Conservation (phyloP, 2,888 invertebrate species). For the Drymonia ruficornis region DNA sequence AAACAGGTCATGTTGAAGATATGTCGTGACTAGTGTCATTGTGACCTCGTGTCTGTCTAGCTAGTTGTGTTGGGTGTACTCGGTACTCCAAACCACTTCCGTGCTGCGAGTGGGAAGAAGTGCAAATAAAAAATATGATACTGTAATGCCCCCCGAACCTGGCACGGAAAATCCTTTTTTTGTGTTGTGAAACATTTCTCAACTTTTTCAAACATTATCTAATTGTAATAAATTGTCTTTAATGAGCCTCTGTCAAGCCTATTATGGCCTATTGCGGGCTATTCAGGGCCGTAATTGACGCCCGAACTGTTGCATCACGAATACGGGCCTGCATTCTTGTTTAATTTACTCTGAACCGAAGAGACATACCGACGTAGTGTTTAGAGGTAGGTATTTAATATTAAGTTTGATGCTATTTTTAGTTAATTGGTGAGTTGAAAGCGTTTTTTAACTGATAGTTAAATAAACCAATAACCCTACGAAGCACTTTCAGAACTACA, state of each 20-base stretch:
- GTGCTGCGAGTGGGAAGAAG: too few species aligned
- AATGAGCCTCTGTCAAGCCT: background rate
- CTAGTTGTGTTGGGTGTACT: conserved; percentile 7
- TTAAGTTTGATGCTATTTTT: background rate
- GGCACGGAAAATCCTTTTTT: too few species aligned
- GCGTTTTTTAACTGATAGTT: too few species aligned
- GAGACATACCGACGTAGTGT: background rate
- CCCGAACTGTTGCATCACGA: conserved; percentile 1
- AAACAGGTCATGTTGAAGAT: background rate
- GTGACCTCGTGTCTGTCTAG: conserved; percentile 20
- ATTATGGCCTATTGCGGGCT: conserved; percentile 2
- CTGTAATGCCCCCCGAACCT: too few species aligned
- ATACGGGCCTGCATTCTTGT: conserved; percentile 5
- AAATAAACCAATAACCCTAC: too few species aligned
- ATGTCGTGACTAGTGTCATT: background rate
- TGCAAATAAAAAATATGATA: too few species aligned
- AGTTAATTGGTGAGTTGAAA: too few species aligned
- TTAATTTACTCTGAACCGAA: background rate
- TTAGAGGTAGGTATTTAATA: background rate
- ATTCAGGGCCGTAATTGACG: conserved; percentile 4
- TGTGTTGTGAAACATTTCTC: too few species aligned
- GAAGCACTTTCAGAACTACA: too few species aligned
- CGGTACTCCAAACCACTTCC: conserved; percentile 27
- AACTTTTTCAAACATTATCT: background rate
- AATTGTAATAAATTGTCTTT: conserved; percentile 3